Percentiles rank a stretch among this genome's conserved stretches.
These are phyloP conservation scores for Saturnia japonica DNA, from an alignment of 2,888 invertebrate genomes.

Conservation along the genomic window DNA sequence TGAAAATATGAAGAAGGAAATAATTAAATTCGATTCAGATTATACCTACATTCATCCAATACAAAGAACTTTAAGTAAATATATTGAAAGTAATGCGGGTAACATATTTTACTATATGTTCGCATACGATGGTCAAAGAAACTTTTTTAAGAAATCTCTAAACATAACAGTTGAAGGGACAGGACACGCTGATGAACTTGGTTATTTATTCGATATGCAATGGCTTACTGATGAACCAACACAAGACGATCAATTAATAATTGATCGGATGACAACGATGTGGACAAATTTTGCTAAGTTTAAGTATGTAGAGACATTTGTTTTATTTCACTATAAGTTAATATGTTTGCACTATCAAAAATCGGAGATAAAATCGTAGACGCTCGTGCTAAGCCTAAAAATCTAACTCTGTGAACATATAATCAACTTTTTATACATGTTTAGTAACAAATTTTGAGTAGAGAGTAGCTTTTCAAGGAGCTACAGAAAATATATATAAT, in stretches of 20 bases:
- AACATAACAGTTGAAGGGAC: slow-evolving; percentile 42
- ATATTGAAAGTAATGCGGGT: slow-evolving; percentile 37
- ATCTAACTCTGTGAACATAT: too few species aligned
- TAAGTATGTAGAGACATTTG: slow-evolving; percentile 41
- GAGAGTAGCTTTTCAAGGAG: too few species aligned
- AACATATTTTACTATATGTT: slow-evolving; percentile 58
- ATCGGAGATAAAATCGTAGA: too few species aligned
- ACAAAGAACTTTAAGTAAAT: slow-evolving; percentile 46
- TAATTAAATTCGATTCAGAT: slow-evolving; percentile 55
- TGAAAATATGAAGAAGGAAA: slow-evolving; percentile 30
- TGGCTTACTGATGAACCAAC: slow-evolving; percentile 28
- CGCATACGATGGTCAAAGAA: slow-evolving; percentile 49
- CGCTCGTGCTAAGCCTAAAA: too few species aligned
- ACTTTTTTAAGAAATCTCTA: slow-evolving; percentile 29
- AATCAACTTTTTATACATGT: too few species aligned
- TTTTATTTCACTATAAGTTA: neutral
- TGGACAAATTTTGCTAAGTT: slow-evolving; percentile 69
- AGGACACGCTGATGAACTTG: slow-evolving; percentile 53
- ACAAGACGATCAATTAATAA: slow-evolving; percentile 45
- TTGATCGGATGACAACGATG: slow-evolving; percentile 58
- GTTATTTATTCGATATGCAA: slow-evolving; percentile 51
- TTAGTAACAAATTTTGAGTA: too few species aligned
- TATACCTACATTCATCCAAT: slow-evolving; percentile 47
- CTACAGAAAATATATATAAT: too few species aligned
- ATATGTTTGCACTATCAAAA: neutral